Evolutionary conservation across 1,140 invertebrate genomes (phyloP), one percentile per base, ranked within the genome.

Genomic region (Drosophila triauraria): DNA sequence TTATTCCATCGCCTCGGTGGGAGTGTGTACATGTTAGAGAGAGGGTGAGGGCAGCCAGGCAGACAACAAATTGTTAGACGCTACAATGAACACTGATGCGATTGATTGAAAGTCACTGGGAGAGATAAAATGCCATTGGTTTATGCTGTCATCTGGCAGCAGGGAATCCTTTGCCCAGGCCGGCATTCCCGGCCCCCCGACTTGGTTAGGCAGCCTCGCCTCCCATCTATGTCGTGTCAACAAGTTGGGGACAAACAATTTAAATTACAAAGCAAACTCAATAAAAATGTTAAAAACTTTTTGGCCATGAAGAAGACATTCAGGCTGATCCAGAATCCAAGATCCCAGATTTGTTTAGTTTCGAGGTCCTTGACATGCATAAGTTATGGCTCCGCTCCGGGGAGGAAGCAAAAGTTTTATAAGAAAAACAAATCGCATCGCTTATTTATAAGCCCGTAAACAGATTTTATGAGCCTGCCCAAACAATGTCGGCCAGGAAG

Each of bases 201-300:
- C 58, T 63, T 35, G 60, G 44, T 68, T 48, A 64, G 59, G 64
- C 44, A 43, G 51, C 44, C n/a, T 10, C 20, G 20, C 20, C 35
- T 44, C 40, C 35, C 10, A 10, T 10, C 47, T 32, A 35, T 53
- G 51, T 50, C 64, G 59, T 80, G 83, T 88, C 84, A 88, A 88
- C 83, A 86, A 86, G 83, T 88, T 74, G 67, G 51, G 67, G 64
- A 57, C 84, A 87, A 88, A 87, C 84, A 88, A 87, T 84, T 87
- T 87, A 87, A 87, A 87, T 87, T 87, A 90, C 85, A 87, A 88
- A 84, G 81, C 80, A 88, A 87, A 87, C 85, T 87, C 81, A 90
- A 87, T 84, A 87, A 88, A 87, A 88, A 88, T 83, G 80, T 80
- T 56, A 69, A 71, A 90, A 84, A 90, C 82, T 62, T 87, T 82